Evolutionary conservation across 1,140 invertebrate species (phyloP).

Genomic region (Drosophila quadrilineata): DNA sequence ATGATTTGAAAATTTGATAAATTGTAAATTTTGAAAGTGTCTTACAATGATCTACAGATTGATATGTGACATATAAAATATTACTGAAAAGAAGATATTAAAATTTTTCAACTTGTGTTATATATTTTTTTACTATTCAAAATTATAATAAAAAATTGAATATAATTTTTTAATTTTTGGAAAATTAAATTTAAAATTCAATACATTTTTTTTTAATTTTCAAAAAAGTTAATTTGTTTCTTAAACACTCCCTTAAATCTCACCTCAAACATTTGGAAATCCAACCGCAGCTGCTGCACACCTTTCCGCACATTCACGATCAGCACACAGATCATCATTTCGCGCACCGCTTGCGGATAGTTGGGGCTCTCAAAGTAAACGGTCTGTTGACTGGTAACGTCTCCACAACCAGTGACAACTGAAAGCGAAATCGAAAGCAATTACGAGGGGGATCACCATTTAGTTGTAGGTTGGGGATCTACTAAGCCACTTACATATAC

Average conservation of each 20-base stretch:
- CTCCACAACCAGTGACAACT: slow-evolving; percentile 84
- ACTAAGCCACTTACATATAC: slow-evolving; percentile 84
- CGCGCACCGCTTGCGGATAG: slow-evolving; percentile 81
- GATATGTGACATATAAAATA: no score
- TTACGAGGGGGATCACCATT: neutral
- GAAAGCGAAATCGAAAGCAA: slow-evolving; percentile 20
- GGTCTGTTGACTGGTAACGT: slow-evolving; percentile 82
- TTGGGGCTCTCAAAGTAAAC: slow-evolving; percentile 85
- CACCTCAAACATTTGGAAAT: slow-evolving; percentile 88
- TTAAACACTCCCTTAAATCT: neutral
- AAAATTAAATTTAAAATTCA: neutral
- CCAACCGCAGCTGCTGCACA: slow-evolving; percentile 86
- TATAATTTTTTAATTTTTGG: no score
- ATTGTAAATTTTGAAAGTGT: no score
- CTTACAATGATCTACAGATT: no score
- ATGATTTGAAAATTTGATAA: no score
- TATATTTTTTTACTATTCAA: no score
- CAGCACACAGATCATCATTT: slow-evolving; percentile 84
- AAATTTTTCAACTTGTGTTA: no score
- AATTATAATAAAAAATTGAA: no score
- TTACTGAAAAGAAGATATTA: no score
- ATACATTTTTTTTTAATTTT: no score
- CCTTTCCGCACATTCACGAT: slow-evolving; percentile 84
- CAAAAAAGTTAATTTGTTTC: no score
- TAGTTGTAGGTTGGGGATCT: neutral